Conservation (phyloP, 2,888 invertebrate species). For the Thera britannica region DNA sequence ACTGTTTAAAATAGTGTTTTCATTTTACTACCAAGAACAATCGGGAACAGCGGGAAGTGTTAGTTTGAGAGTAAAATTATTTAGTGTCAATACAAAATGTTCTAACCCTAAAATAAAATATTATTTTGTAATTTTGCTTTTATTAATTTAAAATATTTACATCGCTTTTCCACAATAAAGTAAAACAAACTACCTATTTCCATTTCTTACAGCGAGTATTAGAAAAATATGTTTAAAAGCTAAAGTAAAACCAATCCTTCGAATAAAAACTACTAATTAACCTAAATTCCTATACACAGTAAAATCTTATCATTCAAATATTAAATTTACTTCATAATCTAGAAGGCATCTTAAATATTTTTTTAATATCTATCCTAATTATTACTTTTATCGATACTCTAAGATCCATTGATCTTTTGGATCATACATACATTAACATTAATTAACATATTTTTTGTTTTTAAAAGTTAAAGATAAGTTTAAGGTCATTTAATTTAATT, state of each 20-base stretch:
- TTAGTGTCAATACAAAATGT: background rate
- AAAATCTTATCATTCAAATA: background rate
- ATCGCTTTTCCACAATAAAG: conserved; percentile 12
- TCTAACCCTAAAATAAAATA: conserved; percentile 28
- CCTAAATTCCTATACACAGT: background rate
- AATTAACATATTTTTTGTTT: too few relatives aligned
- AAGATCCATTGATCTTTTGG: too few relatives aligned
- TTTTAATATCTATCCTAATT: too few relatives aligned
- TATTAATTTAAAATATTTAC: conserved; percentile 30
- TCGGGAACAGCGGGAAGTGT: too few relatives aligned
- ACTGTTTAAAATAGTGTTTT: conserved; percentile 9
- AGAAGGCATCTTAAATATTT: background rate
- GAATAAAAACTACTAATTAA: background rate
- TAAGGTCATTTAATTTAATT: too few relatives aligned
- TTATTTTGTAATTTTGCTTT: conserved; percentile 18
- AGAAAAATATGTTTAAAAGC: conserved; percentile 16
- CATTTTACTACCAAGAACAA: background rate
- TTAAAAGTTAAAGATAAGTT: too few relatives aligned
- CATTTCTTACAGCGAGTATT: conserved; percentile 14
- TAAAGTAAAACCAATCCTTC: conserved; percentile 3
- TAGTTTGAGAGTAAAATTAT: background rate
- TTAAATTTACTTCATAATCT: background rate
- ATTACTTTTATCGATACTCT: too few relatives aligned
- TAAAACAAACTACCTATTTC: conserved; percentile 15
- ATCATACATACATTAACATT: too few relatives aligned